Evolutionary conservation across 1,140 invertebrate genomes (phyloP), one percentile per base, ranked within the genome.

Genomic region (Eriocheir sinensis): DNA sequence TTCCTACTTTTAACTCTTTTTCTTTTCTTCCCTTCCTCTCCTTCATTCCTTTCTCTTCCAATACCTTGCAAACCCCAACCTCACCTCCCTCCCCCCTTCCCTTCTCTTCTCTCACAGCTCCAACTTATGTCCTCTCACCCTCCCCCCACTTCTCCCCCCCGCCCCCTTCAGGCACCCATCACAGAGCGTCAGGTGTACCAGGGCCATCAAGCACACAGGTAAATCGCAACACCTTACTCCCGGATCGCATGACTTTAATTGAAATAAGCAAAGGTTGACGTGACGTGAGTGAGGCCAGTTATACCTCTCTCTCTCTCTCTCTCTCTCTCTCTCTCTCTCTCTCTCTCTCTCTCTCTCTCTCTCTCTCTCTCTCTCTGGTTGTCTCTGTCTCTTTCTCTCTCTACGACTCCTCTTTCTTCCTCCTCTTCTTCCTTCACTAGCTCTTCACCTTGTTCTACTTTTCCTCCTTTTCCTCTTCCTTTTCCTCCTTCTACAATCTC

Each of bases 241-340:
- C 60, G n/a, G 60, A 72, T 72, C 60, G 60, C 60, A 72, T 72
- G 60, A 72, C 60, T n/a, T 72, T 72, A 72, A 72, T 72, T 72
- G 60, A 72, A 72, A 72, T 72, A 72, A 85, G 81, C 81, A 8
- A 38, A 30, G 36, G 32, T 85, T 36, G 81, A 38, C 15, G 38
- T 85, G 38, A n/a, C 38, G 34, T 41, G 34, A 85, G 34, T 0
- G 81, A 36, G 21, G 81, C 81, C 38, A 41, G 34, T 41, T 41
- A 17, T 27, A 30, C 30, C 34, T 15, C 30, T 85, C 81, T 34
- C n/a, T 85, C 81, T 8, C 34, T 32, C 81, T n/a, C 34, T 85
- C 12, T n/a, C 12, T 32, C 81, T 85, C 79, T 27, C 4, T 27
- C 79, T 80, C 79, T 83, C 27, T 34, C 81, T 32, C 27, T 27